phyloP scores from a whole-genome alignment of 2,113 vertebrate genomes.

The Melozone crissalis region DNA sequence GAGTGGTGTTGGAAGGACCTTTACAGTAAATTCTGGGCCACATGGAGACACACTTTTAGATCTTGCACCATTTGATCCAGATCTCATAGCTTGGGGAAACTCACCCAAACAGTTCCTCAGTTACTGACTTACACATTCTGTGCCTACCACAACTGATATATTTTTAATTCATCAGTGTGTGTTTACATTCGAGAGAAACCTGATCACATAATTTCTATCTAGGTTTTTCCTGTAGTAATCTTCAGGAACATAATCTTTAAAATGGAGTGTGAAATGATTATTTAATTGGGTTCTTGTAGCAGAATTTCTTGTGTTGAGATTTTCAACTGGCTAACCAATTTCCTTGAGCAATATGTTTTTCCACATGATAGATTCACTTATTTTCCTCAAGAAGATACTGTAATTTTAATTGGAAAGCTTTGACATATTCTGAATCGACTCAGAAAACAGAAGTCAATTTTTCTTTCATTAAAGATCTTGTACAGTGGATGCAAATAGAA shows the following conservation, averaged over 20 bases:
- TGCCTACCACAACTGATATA: background rate
- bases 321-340: slow-evolving; percentile 47
- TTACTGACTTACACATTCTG: background rate
- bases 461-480: slow-evolving; percentile 2
- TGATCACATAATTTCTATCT: background rate
- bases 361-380: slow-evolving; percentile 35
- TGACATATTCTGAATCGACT: background rate
- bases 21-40: background rate
- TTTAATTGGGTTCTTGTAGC: slow-evolving; percentile 45
- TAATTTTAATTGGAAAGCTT: slow-evolving; percentile 55
- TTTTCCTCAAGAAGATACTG: slow-evolving; percentile 30
- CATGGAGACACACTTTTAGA: accelerated
- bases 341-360: slow-evolving; percentile 26
- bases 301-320: slow-evolving; percentile 7
- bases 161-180: background rate
- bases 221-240: slow-evolving; percentile 13
- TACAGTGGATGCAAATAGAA: slow-evolving; percentile 11
- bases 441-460: slow-evolving; percentile 18
- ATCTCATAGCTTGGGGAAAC: background rate
- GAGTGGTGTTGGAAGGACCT: background rate
- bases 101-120: background rate
- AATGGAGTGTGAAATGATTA: slow-evolving; percentile 20
- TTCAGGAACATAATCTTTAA: slow-evolving; percentile 30
- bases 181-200: background rate
- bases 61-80: background rate